These are phyloP conservation scores for Corynorhinus townsendii DNA, from an alignment of 2,113 vertebrate genomes.

Conservation along the genomic window DNA sequence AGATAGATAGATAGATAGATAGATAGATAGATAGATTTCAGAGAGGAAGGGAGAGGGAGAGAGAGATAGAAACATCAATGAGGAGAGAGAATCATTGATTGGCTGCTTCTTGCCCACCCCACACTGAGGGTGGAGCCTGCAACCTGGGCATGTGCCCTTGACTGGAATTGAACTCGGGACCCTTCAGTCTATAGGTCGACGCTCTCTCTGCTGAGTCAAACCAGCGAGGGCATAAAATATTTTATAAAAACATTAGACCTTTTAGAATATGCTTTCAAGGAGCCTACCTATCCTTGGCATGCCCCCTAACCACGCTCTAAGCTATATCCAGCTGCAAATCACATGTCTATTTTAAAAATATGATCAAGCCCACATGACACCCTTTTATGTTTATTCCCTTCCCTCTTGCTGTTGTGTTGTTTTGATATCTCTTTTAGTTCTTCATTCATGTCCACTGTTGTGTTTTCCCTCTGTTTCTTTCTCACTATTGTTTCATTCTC, in stretches of 20 bases:
- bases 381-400: background rate
- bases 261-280: background rate
- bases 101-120: too few relatives aligned
- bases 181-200: too few relatives aligned
- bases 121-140: too few relatives aligned
- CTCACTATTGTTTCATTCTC: background rate
- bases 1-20: too few relatives aligned
- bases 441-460: background rate
- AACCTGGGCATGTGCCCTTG: too few relatives aligned
- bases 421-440: background rate
- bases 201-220: too few relatives aligned
- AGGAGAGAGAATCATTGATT: too few relatives aligned
- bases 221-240: background rate
- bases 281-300: background rate
- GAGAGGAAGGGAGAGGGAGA: too few relatives aligned
- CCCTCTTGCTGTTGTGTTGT: too few relatives aligned
- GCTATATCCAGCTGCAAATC: rapidly evolving
- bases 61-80: too few relatives aligned
- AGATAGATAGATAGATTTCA: too few relatives aligned
- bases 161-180: too few relatives aligned
- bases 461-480: background rate
- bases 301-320: background rate
- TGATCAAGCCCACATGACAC: background rate
- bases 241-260: background rate
- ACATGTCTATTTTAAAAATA: background rate